Base-by-base conservation (phyloP, 2,888 invertebrate genomes). In the Drosophila planitibia region DNA sequence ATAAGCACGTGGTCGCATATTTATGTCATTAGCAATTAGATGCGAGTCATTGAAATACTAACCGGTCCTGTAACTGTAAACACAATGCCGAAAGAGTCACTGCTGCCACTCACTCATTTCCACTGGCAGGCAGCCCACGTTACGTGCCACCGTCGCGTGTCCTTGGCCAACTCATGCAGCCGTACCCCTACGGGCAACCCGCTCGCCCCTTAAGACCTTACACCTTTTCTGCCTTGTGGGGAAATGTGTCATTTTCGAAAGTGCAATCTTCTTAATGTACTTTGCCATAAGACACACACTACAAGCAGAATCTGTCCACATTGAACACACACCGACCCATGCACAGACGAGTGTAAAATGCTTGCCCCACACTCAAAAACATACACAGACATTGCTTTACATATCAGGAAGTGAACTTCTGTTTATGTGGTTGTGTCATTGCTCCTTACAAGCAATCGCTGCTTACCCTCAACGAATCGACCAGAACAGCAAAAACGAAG, bases 241-340 rank as follows among this genome's bases (percentile, higher is more conserved):
- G 63, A 80, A 82, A 80, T 76, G 83, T 83, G 88, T 85, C 90
- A 85, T 81, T 87, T 81, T 74, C 76, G 73, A 84, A 78, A 90
- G 85, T 90, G 90, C 91, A 91, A 90, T 90, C 79, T 90, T 80
- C 89, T 76, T 91, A 88, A 90, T 90, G 91, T 85, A 83, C 83
- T 81, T 79, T 72, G 76, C 65, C 76, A 65, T 54, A 73, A 66
- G 67, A 76, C 64, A 60, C 49, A 60, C 44, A 57, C 53, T 33
- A 59, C 57, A 65, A 60, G 49, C 70, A 65, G 60, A 74, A 55
- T 64, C 69, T 67, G 72, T 72, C 76, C 63, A 61, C 67, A 77
- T 60, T 41, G 41, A 55, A 67, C 63, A 61, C 44, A 59, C 30
- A 63, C 63, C 64, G 44, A 58, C 52, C 44, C 47, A 59, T 10